A percentile compares a stretch with the other conserved stretches of the same genome.
These are phyloP conservation scores for Melanaphis sacchari DNA, from an alignment of 1,140 invertebrate species.

Conservation along the genomic window DNA sequence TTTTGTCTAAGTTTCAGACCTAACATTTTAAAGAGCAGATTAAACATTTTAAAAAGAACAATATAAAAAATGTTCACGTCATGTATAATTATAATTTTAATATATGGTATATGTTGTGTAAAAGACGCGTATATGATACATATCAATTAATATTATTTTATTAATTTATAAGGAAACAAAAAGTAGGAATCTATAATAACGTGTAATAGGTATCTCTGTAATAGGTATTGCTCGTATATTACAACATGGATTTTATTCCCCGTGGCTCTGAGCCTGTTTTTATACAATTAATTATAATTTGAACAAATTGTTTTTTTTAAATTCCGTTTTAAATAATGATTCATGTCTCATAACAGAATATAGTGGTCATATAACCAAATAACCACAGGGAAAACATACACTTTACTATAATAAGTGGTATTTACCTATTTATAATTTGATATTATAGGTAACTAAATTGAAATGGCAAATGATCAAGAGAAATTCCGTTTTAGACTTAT, in stretches of 20 bases:
- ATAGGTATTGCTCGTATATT: background rate
- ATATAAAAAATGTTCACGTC: background rate
- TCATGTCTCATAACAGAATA: background rate
- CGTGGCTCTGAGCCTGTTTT: background rate
- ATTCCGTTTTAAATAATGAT: background rate
- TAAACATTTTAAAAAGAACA: background rate
- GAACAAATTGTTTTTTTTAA: background rate
- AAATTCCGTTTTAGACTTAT: background rate
- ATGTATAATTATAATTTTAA: background rate
- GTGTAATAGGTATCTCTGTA: background rate
- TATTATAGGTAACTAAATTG: background rate
- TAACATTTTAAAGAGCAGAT: background rate
- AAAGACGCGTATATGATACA: background rate
- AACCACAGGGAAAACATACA: background rate
- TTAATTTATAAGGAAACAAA: background rate
- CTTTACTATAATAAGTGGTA: background rate
- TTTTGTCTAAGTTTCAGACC: background rate
- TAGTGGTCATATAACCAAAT: background rate
- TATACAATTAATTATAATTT: background rate
- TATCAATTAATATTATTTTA: background rate
- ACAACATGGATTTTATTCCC: background rate
- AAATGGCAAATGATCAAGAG: background rate
- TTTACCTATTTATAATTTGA: background rate
- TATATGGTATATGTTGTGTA: background rate
- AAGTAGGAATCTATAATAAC: background rate